These are phyloP conservation scores for Tyrophagus putrescentiae DNA, from an alignment of 1,140 invertebrate species.

Conservation along the genomic window DNA sequence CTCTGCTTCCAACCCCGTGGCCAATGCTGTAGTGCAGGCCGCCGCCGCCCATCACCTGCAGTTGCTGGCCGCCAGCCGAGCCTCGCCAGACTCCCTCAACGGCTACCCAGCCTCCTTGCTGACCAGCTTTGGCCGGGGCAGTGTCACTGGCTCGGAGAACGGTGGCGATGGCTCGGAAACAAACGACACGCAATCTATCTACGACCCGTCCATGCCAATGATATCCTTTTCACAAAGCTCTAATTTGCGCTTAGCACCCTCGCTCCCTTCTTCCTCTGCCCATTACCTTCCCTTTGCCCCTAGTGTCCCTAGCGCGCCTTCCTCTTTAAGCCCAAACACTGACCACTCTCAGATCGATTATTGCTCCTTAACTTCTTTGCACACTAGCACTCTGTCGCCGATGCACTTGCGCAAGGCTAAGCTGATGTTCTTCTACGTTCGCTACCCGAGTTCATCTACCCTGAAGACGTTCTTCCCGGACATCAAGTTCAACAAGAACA, in stretches of 20 bases:
- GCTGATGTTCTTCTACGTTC: conserved; percentile 99
- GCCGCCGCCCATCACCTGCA: conserved; percentile 21
- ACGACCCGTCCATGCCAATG: conserved; percentile 30
- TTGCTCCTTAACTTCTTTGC: conserved; percentile 32
- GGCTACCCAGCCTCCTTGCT: conserved; percentile 7
- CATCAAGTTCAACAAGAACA: conserved; percentile 99
- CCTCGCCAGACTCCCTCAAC: conserved; percentile 28
- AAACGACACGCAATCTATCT: conserved; percentile 25
- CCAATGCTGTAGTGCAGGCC: conserved; percentile 26
- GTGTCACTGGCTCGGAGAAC: conserved; percentile 22
- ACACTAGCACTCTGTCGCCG: conserved; percentile 77
- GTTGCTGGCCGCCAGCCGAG: conserved; percentile 22
- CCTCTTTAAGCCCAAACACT: background rate
- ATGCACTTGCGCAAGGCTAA: conserved; percentile 99
- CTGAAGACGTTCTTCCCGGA: conserved; percentile 99
- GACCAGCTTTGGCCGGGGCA: conserved; percentile 24
- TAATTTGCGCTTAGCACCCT: background rate
- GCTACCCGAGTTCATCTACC: conserved; percentile 93
- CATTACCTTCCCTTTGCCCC: background rate
- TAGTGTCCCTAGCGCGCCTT: too few relatives aligned
- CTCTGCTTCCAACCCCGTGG: conserved; percentile 23
- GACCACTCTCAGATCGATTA: conserved; percentile 4
- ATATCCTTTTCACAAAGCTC: conserved; percentile 35
- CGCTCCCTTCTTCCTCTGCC: background rate
- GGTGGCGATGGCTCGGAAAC: conserved; percentile 28